Evolutionary conservation across 2,888 invertebrate genomes (phyloP).

Genomic region (Lepidocyrtoides sp.): DNA sequence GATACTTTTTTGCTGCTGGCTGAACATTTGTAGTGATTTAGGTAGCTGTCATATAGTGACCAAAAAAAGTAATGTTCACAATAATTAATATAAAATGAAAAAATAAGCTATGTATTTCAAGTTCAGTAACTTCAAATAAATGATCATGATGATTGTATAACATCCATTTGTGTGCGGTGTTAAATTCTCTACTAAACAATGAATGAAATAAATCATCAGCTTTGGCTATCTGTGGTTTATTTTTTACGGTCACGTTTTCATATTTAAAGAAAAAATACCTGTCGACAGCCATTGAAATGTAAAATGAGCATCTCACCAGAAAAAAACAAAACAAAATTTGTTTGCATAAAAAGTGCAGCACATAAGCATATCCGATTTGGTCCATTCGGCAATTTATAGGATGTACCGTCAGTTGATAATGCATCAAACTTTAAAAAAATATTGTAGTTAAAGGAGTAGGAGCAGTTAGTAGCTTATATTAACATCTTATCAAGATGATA

Average conservation of each 20-base stretch:
- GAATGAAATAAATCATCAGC: not conserved
- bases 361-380: not conserved
- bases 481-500: not conserved
- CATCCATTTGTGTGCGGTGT: too few species aligned
- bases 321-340: not conserved
- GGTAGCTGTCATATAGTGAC: too few species aligned
- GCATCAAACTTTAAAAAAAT: not conserved
- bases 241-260: slow-evolving; percentile 8
- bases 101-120: too few species aligned
- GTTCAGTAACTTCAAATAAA: too few species aligned
- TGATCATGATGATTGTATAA: too few species aligned
- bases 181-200: too few species aligned
- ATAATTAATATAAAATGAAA: too few species aligned
- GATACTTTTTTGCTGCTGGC: too few species aligned
- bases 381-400: not conserved
- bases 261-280: not conserved
- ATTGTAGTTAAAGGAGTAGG: too few species aligned
- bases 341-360: not conserved
- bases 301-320: not conserved
- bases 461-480: not conserved
- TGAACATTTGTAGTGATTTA: too few species aligned
- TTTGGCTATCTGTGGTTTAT: slow-evolving; percentile 8
- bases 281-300: not conserved
- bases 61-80: too few species aligned
- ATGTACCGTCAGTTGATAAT: not conserved